Evolutionary conservation across 2,888 invertebrate species (phyloP).

Genomic region (Podotricha telesiphe): DNA sequence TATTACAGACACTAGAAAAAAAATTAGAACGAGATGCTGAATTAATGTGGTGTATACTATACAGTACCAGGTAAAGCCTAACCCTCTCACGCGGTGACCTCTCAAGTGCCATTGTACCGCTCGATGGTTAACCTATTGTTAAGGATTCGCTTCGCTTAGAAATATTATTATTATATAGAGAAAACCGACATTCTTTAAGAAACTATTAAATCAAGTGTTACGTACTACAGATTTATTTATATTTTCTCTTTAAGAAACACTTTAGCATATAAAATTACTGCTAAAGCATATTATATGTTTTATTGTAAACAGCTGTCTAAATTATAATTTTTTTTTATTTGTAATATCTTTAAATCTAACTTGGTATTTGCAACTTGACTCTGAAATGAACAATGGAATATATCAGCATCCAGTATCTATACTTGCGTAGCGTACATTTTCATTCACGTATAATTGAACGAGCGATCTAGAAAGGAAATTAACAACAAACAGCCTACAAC

Average conservation of each 20-base stretch:
- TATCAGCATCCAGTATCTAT: background rate
- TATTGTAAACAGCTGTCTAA: too few relatives aligned
- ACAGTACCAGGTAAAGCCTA: background rate
- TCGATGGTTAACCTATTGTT: constrained; percentile 28
- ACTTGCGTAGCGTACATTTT: background rate
- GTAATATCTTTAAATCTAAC: too few relatives aligned
- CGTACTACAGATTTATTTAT: background rate
- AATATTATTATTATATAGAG: background rate
- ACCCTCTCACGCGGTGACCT: constrained; percentile 26
- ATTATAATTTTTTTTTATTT: too few relatives aligned
- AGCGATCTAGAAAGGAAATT: constrained; percentile 17
- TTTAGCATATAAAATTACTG: background rate
- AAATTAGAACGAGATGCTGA: background rate
- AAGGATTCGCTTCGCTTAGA: background rate
- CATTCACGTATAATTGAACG: constrained; percentile 1
- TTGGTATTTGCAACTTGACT: background rate
- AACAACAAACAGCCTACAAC: constrained; percentile 24
- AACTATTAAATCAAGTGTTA: constrained; percentile 5
- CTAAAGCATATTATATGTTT: background rate
- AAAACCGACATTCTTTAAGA: background rate
- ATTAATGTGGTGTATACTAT: background rate
- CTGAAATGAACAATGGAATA: background rate
- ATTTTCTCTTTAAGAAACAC: background rate
- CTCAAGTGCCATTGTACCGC: constrained; percentile 24
- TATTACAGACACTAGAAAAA: background rate